Conservation (phyloP, 2,888 invertebrate species). For the Acronicta aceris region DNA sequence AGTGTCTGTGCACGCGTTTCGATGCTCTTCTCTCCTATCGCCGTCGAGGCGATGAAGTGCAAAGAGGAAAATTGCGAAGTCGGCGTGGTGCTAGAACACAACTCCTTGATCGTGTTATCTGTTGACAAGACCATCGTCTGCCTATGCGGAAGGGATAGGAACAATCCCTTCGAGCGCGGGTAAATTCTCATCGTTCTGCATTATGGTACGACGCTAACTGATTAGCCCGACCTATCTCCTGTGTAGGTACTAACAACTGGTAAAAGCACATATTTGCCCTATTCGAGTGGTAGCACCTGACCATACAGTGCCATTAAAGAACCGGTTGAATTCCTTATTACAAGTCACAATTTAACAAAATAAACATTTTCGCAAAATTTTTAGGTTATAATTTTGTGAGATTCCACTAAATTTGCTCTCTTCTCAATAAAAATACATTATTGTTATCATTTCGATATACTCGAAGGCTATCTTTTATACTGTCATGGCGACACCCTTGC, state of each 20-base stretch:
- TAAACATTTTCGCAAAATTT: slow-evolving; percentile 4
- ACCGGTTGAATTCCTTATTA: slow-evolving; percentile 13
- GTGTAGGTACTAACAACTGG: slow-evolving; percentile 52
- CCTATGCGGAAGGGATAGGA: slow-evolving; percentile 85
- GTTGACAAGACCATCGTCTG: slow-evolving; percentile 88
- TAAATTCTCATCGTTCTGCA: slow-evolving; percentile 75
- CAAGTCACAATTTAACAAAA: slow-evolving; percentile 8
- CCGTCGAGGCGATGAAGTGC: slow-evolving; percentile 89
- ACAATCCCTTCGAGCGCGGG: slow-evolving; percentile 87
- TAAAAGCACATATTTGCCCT: slow-evolving; percentile 47
- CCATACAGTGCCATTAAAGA: slow-evolving; percentile 19
- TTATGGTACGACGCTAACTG: slow-evolving; percentile 67
- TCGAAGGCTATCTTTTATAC: slow-evolving; percentile 79
- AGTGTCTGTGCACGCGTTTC: slow-evolving; percentile 82
- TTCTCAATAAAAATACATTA: slow-evolving; percentile 64
- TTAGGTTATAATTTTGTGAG: slow-evolving; percentile 20
- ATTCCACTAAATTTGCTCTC: slow-evolving; percentile 20
- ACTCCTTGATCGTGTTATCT: slow-evolving; percentile 86
- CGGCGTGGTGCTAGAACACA: slow-evolving; percentile 87
- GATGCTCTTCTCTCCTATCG: slow-evolving; percentile 88
- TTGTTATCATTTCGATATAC: slow-evolving; percentile 71
- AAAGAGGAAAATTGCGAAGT: slow-evolving; percentile 89
- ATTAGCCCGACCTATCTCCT: slow-evolving; percentile 62
- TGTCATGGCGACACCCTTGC: slow-evolving; percentile 79
- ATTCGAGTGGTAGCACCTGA: slow-evolving; percentile 39